A percentile compares a stretch with the other conserved stretches of the same genome.
These are phyloP conservation scores for Tylochromis polylepis DNA, from an alignment of 2,113 vertebrate species.

Conservation along the genomic window DNA sequence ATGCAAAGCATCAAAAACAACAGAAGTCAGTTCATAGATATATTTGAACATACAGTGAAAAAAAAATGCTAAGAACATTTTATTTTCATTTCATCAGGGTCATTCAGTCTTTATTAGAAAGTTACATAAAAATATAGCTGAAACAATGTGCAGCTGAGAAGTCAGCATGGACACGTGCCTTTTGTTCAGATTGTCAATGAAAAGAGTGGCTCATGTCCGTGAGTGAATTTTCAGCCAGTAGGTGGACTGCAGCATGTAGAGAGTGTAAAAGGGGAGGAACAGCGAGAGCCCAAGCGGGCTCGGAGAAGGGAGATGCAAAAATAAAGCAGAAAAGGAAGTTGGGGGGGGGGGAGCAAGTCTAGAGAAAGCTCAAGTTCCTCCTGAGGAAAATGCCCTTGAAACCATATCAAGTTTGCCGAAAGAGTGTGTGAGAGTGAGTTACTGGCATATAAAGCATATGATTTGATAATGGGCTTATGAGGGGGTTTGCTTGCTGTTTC, in stretches of 20 bases:
- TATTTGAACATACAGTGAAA: background rate
- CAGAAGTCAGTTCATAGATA: background rate
- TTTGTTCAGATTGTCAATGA: slow-evolving; percentile 43
- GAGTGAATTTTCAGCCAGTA: slow-evolving; percentile 48
- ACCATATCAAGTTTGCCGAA: slow-evolving; percentile 50
- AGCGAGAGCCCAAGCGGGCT: slow-evolving; percentile 12
- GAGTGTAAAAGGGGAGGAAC: slow-evolving; percentile 30
- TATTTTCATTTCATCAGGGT: background rate
- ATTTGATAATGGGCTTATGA: slow-evolving; percentile 66
- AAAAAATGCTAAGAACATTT: background rate
- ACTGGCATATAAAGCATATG: slow-evolving; percentile 41
- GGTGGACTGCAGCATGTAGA: slow-evolving; percentile 51
- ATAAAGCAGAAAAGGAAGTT: slow-evolving; percentile 52
- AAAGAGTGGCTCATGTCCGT: background rate
- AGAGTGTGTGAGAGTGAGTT: slow-evolving; percentile 35
- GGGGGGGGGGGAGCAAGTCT: slow-evolving; percentile 37
- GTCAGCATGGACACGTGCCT: slow-evolving; percentile 21
- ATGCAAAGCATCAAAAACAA: slow-evolving; percentile 5
- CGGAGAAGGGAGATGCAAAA: slow-evolving; percentile 49
- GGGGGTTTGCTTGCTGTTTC: slow-evolving; percentile 63
- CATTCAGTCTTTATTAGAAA: background rate
- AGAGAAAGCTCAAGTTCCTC: slow-evolving; percentile 44
- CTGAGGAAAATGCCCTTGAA: slow-evolving; percentile 44
- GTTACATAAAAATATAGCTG: background rate
- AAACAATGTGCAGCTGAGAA: background rate